Conservation (phyloP, 2,797 vertebrate species). For the Odontamblyopus lacepedii region DNA sequence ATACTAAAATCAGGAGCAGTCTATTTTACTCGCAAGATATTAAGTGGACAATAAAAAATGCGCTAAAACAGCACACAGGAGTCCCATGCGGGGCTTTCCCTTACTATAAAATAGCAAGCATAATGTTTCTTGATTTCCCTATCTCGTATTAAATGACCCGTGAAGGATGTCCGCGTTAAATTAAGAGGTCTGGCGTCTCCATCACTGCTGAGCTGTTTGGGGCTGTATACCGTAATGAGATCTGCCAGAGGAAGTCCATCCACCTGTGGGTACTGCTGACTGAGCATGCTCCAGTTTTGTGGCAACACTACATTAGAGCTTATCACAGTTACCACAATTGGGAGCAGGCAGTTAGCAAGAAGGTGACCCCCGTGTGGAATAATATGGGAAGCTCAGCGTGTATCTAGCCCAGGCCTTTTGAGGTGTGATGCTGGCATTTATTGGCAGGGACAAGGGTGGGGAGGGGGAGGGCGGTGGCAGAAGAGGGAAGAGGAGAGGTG, state of each 20-base stretch:
- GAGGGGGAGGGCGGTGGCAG: slow-evolving; percentile 19
- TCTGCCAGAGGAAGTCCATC: slow-evolving; percentile 67
- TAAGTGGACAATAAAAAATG: slow-evolving; percentile 45
- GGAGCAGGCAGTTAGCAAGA: slow-evolving; percentile 65
- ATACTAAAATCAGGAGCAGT: slow-evolving; percentile 45
- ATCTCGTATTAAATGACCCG: slow-evolving; percentile 67
- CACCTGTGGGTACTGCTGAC: slow-evolving; percentile 74
- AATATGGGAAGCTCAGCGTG: slow-evolving; percentile 36
- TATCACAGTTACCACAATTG: slow-evolving; percentile 60
- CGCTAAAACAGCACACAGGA: slow-evolving; percentile 42
- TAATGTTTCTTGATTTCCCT: slow-evolving; percentile 60
- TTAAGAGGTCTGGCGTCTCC: slow-evolving; percentile 70
- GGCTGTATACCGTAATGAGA: slow-evolving; percentile 60
- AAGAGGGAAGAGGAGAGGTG: not conserved
- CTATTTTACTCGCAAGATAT: slow-evolving; percentile 57
- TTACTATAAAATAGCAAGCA: slow-evolving; percentile 54
- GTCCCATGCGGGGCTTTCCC: slow-evolving; percentile 46
- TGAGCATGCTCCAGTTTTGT: slow-evolving; percentile 53
- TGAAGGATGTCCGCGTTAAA: slow-evolving; percentile 66
- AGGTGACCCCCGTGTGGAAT: slow-evolving; percentile 69
- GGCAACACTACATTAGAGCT: slow-evolving; percentile 59
- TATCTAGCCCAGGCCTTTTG: slow-evolving; percentile 39
- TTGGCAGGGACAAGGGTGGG: slow-evolving; percentile 57
- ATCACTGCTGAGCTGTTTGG: slow-evolving; percentile 44
- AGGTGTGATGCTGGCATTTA: slow-evolving; percentile 78